Percentiles rank a stretch among this genome's conserved stretches.
These are phyloP conservation scores for Tetragonula clypearis DNA, from an alignment of 1,140 invertebrate genomes.

Conservation along the genomic window DNA sequence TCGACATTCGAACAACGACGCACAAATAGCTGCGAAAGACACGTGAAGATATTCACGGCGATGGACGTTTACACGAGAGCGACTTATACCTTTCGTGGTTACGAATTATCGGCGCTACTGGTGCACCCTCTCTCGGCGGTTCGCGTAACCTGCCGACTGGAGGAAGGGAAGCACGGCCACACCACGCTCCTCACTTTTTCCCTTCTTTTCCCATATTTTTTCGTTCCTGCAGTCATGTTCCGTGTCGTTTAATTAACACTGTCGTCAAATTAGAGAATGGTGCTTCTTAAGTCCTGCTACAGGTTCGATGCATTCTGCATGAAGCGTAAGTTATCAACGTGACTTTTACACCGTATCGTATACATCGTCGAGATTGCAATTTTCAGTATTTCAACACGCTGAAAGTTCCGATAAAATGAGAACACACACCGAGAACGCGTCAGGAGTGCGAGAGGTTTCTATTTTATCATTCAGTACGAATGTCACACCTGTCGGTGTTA, in stretches of 20 bases:
- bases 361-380: neutral
- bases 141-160: conserved; percentile 15
- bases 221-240: neutral
- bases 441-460: too few species aligned
- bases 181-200: neutral
- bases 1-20: neutral
- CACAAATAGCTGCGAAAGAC: conserved; percentile 32
- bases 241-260: neutral
- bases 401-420: too few species aligned
- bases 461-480: neutral
- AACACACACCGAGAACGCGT: too few species aligned
- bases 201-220: neutral
- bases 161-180: conserved; percentile 20
- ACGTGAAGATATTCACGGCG: conserved; percentile 40
- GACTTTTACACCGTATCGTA: neutral
- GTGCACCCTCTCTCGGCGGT: conserved; percentile 41
- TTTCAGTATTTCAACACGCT: neutral
- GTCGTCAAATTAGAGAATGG: neutral
- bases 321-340: neutral
- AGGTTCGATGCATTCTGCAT: neutral
- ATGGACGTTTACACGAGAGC: conserved; percentile 45
- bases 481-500: neutral
- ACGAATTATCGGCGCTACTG: conserved; percentile 56
- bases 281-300: neutral
- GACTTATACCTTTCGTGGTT: conserved; percentile 44